These are phyloP conservation scores for Ylistrum balloti DNA, from an alignment of 1,140 invertebrate genomes.

Conservation along the genomic window DNA sequence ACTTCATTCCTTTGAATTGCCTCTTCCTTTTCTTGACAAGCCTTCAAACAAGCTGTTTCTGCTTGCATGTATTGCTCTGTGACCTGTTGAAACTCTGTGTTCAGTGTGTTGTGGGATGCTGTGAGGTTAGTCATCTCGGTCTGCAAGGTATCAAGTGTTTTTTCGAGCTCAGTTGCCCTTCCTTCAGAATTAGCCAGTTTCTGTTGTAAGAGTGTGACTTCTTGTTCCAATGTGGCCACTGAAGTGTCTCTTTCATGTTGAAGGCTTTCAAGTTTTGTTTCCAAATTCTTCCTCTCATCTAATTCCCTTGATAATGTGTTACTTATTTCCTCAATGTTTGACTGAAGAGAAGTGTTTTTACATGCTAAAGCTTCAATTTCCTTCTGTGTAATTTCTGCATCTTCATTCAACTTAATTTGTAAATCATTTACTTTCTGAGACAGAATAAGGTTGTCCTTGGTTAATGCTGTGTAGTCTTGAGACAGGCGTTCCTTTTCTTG, in stretches of 20 bases:
- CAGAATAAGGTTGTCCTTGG: neutral
- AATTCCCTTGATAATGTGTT: neutral
- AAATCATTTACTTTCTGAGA: neutral
- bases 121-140: neutral
- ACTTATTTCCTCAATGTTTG: neutral
- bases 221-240: neutral
- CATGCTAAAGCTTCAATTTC: neutral
- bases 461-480: neutral
- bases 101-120: neutral
- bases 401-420: neutral
- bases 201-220: neutral
- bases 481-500: constrained; percentile 1
- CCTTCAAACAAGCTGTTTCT: neutral
- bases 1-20: neutral
- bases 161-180: neutral
- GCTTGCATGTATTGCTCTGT: constrained; percentile 33
- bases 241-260: neutral
- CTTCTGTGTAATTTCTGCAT: neutral
- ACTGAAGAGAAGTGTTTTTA: neutral
- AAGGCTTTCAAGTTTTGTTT: neutral
- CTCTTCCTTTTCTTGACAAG: neutral
- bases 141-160: neutral
- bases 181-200: neutral
- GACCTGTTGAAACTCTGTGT: neutral
- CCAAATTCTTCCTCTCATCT: neutral